Base-by-base conservation (phyloP, 2,797 vertebrate species). In the Sebastes elongatus region DNA sequence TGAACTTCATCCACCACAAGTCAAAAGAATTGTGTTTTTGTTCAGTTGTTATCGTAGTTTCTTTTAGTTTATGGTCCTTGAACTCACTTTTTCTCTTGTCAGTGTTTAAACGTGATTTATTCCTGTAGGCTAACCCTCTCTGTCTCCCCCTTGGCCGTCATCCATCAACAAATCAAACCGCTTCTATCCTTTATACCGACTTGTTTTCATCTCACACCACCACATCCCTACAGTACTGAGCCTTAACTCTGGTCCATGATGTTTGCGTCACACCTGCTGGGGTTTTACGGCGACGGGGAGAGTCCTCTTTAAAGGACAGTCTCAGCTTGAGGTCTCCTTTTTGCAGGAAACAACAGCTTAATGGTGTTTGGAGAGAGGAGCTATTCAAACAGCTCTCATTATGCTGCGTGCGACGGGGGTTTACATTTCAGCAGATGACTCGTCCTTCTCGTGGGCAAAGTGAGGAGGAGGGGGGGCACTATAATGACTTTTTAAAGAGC, bases 401-500 rank as follows among this genome's bases (percentile, higher is more conserved):
- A 61, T 62, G 56, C 83, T 82, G 78, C 8, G 74, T 13, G 35
- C 35, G 35, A 38, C 11, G 89, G 55, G 66, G 66, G 77, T 90
- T 91, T 88, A 88, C 53, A 67, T 90, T 78, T 85, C 79, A 76
- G 67, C 25, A 76, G 82, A 85, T 28, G 83, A 89, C 78, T 76
- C 2, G 70, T 73, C 27, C 67, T 60, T 73, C 71, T 77, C 38
- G 2, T 46, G 42, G 57, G 49, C 27, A 76, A 55, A 68, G 61
- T 6, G 53, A 25, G 28, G 35, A 38, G 11, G 35, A 13, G 4
- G 27, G 25, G 71, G 38, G 70, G 52, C 63, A 57, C 42, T 7
- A 23, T 87, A 93, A 94, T 85, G 65, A 78, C 74, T 87, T 95
- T 94, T 92, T 92, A 92, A 94, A 93, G 90, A 91, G 87, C 81